Percentiles rank a stretch among this genome's conserved stretches.
Conservation (phyloP, 2,113 vertebrate genomes). For the Poeciliopsis occidentalis region DNA sequence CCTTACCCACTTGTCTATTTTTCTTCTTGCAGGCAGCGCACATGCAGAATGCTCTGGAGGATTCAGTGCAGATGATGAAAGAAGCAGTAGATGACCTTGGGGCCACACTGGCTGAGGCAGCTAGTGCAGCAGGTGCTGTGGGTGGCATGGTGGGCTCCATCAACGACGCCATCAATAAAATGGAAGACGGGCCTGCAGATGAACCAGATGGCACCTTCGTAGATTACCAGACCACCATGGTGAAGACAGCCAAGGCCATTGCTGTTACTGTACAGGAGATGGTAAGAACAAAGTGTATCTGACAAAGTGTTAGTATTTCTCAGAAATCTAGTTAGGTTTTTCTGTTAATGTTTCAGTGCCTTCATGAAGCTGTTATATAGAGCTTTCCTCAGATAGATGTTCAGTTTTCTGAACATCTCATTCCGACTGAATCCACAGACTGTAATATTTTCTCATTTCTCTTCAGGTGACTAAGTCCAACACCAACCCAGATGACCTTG, state of each 20-base stretch:
- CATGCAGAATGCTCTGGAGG: slow-evolving; percentile 94
- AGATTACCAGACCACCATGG: slow-evolving; percentile 99
- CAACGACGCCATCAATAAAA: slow-evolving; percentile 92
- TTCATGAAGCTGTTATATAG: not conserved
- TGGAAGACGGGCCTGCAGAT: slow-evolving; percentile 86
- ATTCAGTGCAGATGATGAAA: slow-evolving; percentile 98
- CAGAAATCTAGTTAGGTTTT: not conserved
- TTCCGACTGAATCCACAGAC: not conserved
- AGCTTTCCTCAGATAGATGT: not conserved
- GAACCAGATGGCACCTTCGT: slow-evolving; percentile 96
- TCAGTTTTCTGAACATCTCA: no score
- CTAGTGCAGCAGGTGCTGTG: slow-evolving; percentile 92
- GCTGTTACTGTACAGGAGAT: slow-evolving; percentile 98
- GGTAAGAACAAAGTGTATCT: slow-evolving; percentile 73
- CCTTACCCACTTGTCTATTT: not conserved
- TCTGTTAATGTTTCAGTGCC: not conserved
- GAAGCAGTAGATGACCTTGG: slow-evolving; percentile 95
- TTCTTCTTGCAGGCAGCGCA: slow-evolving; percentile 86
- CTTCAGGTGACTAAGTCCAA: slow-evolving; percentile 95
- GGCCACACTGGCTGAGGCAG: slow-evolving; percentile 89
- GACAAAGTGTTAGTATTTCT: not conserved
- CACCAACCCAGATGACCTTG: slow-evolving; percentile 93
- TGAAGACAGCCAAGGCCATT: slow-evolving; percentile 96
- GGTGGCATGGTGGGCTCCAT: slow-evolving; percentile 98
- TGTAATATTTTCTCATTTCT: slow-evolving; percentile 8